Conservation (phyloP, 2,797 vertebrate genomes). For the Psittacula echo region DNA sequence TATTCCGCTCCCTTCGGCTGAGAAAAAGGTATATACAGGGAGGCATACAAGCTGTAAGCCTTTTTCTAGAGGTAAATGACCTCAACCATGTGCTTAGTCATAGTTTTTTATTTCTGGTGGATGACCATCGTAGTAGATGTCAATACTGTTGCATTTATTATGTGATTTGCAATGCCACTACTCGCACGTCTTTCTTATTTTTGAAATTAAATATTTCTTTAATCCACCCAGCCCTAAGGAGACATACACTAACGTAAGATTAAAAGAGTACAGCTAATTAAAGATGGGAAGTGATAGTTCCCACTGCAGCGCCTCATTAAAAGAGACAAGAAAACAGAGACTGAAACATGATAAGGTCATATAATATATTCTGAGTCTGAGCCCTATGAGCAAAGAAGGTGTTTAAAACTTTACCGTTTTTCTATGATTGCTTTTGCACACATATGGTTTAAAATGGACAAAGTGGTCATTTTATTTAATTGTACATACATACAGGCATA, state of each 20-base stretch:
- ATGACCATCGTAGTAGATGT: accelerated
- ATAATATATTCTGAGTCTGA: not conserved
- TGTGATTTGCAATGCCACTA: not conserved
- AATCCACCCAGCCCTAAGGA: not conserved
- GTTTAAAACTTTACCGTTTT: not conserved
- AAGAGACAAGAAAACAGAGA: not conserved
- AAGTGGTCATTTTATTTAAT: not conserved
- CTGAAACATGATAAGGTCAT: not conserved
- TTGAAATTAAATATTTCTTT: not conserved
- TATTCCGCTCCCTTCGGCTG: accelerated
- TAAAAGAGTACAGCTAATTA: not conserved
- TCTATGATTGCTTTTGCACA: not conserved
- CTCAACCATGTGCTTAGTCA: not conserved
- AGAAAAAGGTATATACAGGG: not conserved
- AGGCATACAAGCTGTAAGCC: not conserved
- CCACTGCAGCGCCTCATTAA: not conserved
- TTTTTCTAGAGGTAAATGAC: not conserved
- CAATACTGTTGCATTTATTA: not conserved
- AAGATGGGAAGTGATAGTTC: not conserved
- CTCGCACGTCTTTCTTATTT: accelerated
- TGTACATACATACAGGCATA: too few species aligned
- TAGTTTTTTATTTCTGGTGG: not conserved
- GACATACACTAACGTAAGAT: not conserved
- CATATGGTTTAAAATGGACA: not conserved
- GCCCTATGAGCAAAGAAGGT: not conserved